These are phyloP conservation scores for Smittia sp. DNA, from an alignment of 2,888 invertebrate genomes.

Conservation along the genomic window DNA sequence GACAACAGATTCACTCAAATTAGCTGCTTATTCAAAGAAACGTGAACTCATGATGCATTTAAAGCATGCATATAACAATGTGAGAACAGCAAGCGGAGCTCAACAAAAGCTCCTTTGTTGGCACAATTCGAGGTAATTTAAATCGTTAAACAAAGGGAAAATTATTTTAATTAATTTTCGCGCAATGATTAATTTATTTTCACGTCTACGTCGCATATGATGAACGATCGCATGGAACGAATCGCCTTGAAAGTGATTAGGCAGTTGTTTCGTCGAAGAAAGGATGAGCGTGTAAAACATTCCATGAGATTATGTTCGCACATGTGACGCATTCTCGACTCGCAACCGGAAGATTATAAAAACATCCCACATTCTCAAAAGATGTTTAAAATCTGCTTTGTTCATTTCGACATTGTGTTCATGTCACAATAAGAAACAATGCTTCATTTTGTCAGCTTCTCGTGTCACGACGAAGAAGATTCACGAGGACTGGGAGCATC, in stretches of 20 bases:
- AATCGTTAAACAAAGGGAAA: no score
- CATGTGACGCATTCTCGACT: not conserved
- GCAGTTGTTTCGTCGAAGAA: not conserved
- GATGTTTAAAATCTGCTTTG: not conserved
- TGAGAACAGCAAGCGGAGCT: no score
- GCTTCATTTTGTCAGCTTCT: conserved; percentile 12
- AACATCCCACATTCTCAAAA: not conserved
- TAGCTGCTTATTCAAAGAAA: no score
- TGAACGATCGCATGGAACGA: not conserved
- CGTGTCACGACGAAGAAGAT: not conserved
- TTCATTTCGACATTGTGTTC: not conserved
- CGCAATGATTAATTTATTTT: no score
- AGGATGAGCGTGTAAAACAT: not conserved
- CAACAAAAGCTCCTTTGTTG: no score
- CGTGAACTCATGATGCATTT: no score
- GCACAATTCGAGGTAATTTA: no score
- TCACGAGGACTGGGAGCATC: not conserved
- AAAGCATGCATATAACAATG: no score
- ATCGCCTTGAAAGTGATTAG: not conserved
- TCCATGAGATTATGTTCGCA: not conserved
- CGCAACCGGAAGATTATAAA: not conserved
- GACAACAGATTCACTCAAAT: no score
- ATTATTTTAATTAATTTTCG: no score
- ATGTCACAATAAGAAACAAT: not conserved
- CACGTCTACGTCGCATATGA: no score